Conservation (phyloP, 2,113 vertebrate species). For the Mesitornis unicolor region DNA sequence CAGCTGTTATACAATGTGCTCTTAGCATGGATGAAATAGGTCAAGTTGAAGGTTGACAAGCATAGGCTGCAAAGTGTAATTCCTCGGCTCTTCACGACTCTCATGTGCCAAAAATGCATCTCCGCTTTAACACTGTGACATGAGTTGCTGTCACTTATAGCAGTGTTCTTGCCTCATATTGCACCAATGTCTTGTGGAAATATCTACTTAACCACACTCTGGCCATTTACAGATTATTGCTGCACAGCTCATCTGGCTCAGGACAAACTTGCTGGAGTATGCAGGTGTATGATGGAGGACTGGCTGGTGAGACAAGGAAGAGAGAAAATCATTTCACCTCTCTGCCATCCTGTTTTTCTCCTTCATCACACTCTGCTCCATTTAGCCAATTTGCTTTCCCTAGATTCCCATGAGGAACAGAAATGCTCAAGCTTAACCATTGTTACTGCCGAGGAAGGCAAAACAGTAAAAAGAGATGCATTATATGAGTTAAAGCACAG, state of each 20-base stretch:
- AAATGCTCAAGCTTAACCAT: neutral
- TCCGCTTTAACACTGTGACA: neutral
- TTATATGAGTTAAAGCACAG: neutral
- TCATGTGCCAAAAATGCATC: neutral
- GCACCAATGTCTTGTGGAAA: neutral
- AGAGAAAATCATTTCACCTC: neutral
- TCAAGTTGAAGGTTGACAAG: neutral
- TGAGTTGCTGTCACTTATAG: neutral
- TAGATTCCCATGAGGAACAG: neutral
- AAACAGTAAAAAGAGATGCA: neutral
- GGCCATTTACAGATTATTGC: neutral
- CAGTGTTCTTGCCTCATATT: neutral
- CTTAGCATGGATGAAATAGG: neutral
- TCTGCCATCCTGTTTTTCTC: neutral
- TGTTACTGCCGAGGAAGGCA: neutral
- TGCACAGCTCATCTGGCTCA: neutral
- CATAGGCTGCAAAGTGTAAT: neutral
- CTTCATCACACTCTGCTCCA: neutral
- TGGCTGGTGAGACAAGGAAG: neutral
- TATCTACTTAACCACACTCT: neutral
- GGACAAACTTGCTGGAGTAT: neutral
- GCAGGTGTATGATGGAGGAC: neutral
- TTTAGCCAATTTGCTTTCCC: neutral
- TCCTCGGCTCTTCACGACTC: neutral
- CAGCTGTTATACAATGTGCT: neutral